These are phyloP conservation scores for Leucozona laternaria DNA, from an alignment of 2,888 invertebrate genomes.

Conservation along the genomic window DNA sequence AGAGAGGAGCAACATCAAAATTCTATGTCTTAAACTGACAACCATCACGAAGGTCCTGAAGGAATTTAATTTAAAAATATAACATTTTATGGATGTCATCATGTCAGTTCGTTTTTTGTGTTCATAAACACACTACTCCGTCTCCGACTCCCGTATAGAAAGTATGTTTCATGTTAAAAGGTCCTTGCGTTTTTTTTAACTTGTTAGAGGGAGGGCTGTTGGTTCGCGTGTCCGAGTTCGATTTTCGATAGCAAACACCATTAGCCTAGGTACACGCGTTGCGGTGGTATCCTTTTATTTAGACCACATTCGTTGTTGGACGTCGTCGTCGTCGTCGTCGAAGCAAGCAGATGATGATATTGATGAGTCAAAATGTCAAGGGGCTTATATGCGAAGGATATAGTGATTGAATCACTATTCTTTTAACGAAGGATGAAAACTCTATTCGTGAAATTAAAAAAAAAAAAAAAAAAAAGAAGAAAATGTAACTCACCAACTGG, in stretches of 20 bases:
- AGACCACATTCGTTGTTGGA: conserved; percentile 23
- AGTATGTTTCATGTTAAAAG: conserved; percentile 6
- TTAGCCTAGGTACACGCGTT: conserved; percentile 46
- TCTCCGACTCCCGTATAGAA: too few relatives aligned
- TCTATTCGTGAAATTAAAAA: not conserved
- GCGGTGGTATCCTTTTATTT: not conserved
- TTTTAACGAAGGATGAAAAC: conserved; percentile 18
- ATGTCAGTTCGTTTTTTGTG: conserved; percentile 64
- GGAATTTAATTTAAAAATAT: conserved; percentile 64
- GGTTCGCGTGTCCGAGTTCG: conserved; percentile 66
- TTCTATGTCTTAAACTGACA: conserved; percentile 64
- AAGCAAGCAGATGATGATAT: conserved; percentile 69
- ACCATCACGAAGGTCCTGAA: conserved; percentile 73
- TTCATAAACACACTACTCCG: not conserved
- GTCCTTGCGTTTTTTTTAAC: conserved; percentile 37
- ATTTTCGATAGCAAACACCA: conserved; percentile 75
- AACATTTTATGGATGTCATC: conserved; percentile 76
- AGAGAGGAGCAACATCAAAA: conserved; percentile 54
- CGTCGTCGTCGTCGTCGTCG: too few relatives aligned
- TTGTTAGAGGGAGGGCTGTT: conserved; percentile 38
- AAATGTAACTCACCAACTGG: conserved; percentile 49
- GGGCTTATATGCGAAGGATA: conserved; percentile 28
- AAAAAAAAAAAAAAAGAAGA: not conserved
- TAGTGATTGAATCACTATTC: conserved; percentile 67
- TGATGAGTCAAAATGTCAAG: conserved; percentile 69